A percentile compares a stretch with the other conserved stretches of the same genome.
These are phyloP conservation scores for Melitaea cinxia DNA, from an alignment of 1,140 invertebrate species.

Conservation along the genomic window DNA sequence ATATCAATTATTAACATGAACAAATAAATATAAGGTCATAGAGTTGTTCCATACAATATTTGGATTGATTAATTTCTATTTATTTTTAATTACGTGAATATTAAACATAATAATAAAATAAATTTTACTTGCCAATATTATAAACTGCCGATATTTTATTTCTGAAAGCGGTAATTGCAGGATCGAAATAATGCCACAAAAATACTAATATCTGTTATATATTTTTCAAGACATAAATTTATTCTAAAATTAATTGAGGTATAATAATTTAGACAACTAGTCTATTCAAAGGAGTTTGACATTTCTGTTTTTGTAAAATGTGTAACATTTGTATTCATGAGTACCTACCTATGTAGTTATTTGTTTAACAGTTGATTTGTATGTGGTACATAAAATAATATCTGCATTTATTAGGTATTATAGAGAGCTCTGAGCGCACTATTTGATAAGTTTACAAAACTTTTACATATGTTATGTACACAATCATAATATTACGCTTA, in stretches of 20 bases:
- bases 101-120: not conserved
- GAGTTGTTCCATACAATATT: constrained; percentile 52
- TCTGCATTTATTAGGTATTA: constrained; percentile 38
- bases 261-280: constrained; percentile 67
- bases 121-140: not conserved
- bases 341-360: constrained; percentile 47
- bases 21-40: constrained; percentile 63
- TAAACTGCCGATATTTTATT: not conserved
- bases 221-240: constrained; percentile 73
- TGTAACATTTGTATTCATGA: constrained; percentile 39
- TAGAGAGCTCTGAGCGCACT: constrained; percentile 63
- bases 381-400: constrained; percentile 39
- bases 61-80: not conserved
- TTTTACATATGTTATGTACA: constrained; percentile 51
- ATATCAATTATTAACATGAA: constrained; percentile 58
- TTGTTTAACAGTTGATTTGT: constrained; percentile 52
- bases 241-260: constrained; percentile 77
- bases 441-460: constrained; percentile 34
- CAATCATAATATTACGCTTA: constrained; percentile 26
- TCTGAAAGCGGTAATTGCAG: constrained; percentile 15
- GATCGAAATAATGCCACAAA: constrained; percentile 62
- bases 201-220: constrained; percentile 70
- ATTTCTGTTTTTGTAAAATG: constrained; percentile 12
- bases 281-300: constrained; percentile 25
- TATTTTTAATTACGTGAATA: not conserved